A percentile compares a stretch with the other conserved stretches of the same genome.
phyloP scores from a whole-genome alignment of 1,140 invertebrate species.

The Globodera rostochiensis region DNA sequence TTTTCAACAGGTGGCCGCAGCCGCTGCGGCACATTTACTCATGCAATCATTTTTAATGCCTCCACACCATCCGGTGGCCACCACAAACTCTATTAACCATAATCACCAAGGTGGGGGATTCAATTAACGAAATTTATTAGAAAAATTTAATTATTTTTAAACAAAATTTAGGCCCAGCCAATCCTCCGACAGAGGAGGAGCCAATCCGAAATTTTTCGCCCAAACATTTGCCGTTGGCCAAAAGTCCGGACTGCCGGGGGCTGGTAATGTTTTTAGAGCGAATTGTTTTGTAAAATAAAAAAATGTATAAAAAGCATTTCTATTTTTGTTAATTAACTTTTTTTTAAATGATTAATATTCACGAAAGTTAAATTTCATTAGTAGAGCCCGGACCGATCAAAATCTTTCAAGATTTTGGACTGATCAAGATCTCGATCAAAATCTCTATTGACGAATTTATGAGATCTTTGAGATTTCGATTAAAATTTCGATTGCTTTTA shows the following conservation, averaged over 20 bases:
- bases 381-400: no score
- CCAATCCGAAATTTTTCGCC: neutral
- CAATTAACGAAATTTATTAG: neutral
- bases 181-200: neutral
- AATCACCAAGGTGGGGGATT: neutral
- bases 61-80: neutral
- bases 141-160: neutral
- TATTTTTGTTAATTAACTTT: neutral
- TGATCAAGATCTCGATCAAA: no score
- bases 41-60: constrained; percentile 8
- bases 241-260: constrained; percentile 35
- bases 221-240: constrained; percentile 35
- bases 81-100: neutral
- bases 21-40: neutral
- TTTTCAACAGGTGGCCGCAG: neutral
- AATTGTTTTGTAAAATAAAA: neutral
- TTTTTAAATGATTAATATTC: neutral
- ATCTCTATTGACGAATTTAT: no score
- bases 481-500: no score
- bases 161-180: neutral
- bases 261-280: constrained; percentile 18
- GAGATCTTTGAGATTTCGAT: no score
- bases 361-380: no score
- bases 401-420: neutral
- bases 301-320: no score